Base-by-base conservation (phyloP, 2,113 vertebrate genomes). In the Oryzias curvinotus region DNA sequence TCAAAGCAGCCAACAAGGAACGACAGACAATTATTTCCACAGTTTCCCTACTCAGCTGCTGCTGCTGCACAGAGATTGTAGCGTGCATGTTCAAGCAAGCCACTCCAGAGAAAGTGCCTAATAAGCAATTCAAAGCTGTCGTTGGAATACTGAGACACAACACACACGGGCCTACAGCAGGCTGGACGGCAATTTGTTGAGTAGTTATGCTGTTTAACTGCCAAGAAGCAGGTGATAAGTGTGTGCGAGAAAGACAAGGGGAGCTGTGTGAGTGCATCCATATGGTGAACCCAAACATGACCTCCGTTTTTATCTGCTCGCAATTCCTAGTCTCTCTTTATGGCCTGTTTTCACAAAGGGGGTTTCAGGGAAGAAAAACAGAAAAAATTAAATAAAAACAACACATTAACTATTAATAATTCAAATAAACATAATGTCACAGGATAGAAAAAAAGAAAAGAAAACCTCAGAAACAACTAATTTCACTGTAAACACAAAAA, bases 11-110 rank as follows among this genome's bases (percentile, higher is more conserved):
- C 85, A 83, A 87, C 80, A 41, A 88, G 82, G 68, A 85, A 52
- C 47, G 82, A 85, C 76, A 85, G 73, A 86, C 81, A 84, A 85
- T 87, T 87, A 88, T 87, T 85, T 73, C 80, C 78, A 65, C 72
- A 64, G 66, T 80, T 82, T 65, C 78, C 77, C 75, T 55, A 65
- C 69, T 85, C 87, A 81, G 87, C 83, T 67, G 74, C 77, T 73
- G 81, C 83, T 62, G 82, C 84, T 67, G 64, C 56, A 51, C 55
- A 14, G 78, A 82, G 80, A 83, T 69, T 79, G 77, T n/a, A 64
- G 84, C 72, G 54, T 70, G 83, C 80, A 75, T 78, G 78, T 86
- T 79, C 82, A 79, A 81, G 78, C 77, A 62, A 73, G 62, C 73
- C 81, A 65, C 82, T 87, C 77, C 28, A 14, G 75, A 77, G 86